Evolutionary conservation across 1,140 invertebrate genomes (phyloP), one percentile per base, ranked within the genome.

Genomic region (Mya arenaria): DNA sequence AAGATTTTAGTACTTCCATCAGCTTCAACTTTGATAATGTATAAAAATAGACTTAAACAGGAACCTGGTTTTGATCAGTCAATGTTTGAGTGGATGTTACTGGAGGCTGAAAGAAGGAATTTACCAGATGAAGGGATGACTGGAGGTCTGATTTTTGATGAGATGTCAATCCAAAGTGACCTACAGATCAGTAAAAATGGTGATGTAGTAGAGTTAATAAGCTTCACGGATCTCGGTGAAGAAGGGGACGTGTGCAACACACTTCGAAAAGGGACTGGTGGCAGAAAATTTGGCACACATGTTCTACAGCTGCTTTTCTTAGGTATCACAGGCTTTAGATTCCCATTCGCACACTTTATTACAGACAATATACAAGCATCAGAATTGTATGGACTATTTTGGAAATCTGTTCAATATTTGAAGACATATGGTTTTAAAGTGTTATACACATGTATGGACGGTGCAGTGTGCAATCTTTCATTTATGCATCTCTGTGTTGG

Each of bases 241-340:
- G 71, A 85, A 36, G 78, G 56, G 39, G 58, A 83, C 23, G 25
- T 82, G 10, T 34, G 82, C 3, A 32, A 81, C 25, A 32, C 73
- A 37, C 48, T 71, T 5, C 60, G 55, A 39, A 36, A 19, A n/a
- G 65, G 65, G 13, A 60, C 74, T 41, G 56, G 58, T 23, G 62
- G 77, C 44, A 28, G 58, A 34, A 72, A 19, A 17, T 39, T 86
- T 4, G 78, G 75, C 4, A 78, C 52, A 28, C 73, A 86, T 52
- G 68, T 74, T 25, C 55, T 86, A 23, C 82, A 84, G n/a, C 37
- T 84, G n/a, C 65, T 84, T 63, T 84, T 84, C n/a, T 10, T 86
- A 13, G 84, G 77, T 10, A 73, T 58, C 6, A 82, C 75, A 48
- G 72, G 82, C 4, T 86, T 77, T 25, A 23, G 82, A 23, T 86